phyloP scores from a whole-genome alignment of 2,888 invertebrate species.

The Dascillus cervinus region DNA sequence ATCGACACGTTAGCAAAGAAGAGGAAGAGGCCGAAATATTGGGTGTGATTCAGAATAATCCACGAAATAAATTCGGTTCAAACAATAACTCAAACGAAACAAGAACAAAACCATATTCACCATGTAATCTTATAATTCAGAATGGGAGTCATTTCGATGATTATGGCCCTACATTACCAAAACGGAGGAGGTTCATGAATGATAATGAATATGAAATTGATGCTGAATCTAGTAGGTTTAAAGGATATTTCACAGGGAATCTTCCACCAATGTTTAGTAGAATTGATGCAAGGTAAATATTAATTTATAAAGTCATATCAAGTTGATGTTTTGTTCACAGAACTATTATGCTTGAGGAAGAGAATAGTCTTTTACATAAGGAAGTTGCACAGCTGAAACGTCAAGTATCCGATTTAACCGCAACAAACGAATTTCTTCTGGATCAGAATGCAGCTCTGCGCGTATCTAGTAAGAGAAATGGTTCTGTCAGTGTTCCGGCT shows the following conservation, averaged over 20 bases:
- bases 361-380: slow-evolving; percentile 57
- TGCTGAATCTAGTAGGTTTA: slow-evolving; percentile 22
- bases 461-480: slow-evolving; percentile 49
- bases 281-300: slow-evolving; percentile 32
- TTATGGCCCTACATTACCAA: slow-evolving; percentile 34
- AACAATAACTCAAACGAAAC: too few relatives aligned
- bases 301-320: not conserved
- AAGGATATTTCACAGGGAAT: slow-evolving; percentile 39
- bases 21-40: slow-evolving; percentile 40
- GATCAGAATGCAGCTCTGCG: slow-evolving; percentile 70
- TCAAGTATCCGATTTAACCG: slow-evolving; percentile 60
- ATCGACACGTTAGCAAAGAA: slow-evolving; percentile 37
- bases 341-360: slow-evolving; percentile 53
- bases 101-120: too few relatives aligned
- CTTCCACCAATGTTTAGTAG: slow-evolving; percentile 36
- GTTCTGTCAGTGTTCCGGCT: slow-evolving; percentile 52
- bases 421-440: slow-evolving; percentile 70
- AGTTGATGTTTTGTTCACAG: slow-evolving; percentile 24
- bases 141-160: slow-evolving; percentile 35
- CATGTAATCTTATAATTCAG: too few relatives aligned
- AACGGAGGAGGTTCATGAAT: slow-evolving; percentile 34
- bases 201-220: slow-evolving; percentile 17
- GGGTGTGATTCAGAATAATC: slow-evolving; percentile 33
- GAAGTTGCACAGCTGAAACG: slow-evolving; percentile 64
- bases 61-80: too few relatives aligned